phyloP scores from a whole-genome alignment of 2,888 invertebrate species.

The Amiota mariae region DNA sequence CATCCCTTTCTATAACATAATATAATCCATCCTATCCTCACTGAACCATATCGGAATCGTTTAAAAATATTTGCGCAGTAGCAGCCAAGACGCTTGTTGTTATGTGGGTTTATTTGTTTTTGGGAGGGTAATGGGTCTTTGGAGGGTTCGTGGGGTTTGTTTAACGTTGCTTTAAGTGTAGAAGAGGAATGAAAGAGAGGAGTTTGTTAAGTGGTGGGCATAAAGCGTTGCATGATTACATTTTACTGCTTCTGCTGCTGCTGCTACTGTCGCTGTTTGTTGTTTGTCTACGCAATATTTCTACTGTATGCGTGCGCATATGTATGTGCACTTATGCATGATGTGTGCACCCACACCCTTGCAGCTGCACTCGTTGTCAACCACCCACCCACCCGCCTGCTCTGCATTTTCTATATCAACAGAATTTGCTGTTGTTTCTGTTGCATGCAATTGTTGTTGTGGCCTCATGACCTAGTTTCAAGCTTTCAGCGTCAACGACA shows the following conservation, averaged over 20 bases:
- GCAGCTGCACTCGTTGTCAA: conserved; percentile 1
- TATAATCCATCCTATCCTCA: too few species aligned
- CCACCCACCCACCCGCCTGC: conserved; percentile 13
- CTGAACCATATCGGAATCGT: too few species aligned
- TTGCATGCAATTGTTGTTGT: conserved; percentile 57
- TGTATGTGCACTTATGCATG: conserved; percentile 4
- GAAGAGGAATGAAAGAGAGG: too few species aligned
- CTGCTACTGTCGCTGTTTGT: background rate
- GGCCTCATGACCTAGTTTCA: conserved; percentile 68
- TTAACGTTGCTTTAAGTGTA: too few species aligned
- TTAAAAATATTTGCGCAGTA: too few species aligned
- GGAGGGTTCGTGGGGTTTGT: too few species aligned
- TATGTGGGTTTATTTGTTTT: too few species aligned
- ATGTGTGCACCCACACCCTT: background rate
- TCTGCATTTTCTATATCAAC: conserved; percentile 53
- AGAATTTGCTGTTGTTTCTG: conserved; percentile 9
- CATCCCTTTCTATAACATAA: too few species aligned
- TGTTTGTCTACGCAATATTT: background rate
- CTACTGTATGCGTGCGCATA: background rate
- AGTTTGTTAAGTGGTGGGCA: too few species aligned
- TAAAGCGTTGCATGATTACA: background rate
- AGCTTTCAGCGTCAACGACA: conserved; percentile 60
- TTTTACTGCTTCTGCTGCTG: background rate
- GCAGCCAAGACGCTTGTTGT: too few species aligned
- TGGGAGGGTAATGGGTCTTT: too few species aligned